A percentile compares a stretch with the other conserved stretches of the same genome.
Evolutionary conservation across 2,113 vertebrate genomes (phyloP).

Genomic region (Brachyhypopomus occidentalis): DNA sequence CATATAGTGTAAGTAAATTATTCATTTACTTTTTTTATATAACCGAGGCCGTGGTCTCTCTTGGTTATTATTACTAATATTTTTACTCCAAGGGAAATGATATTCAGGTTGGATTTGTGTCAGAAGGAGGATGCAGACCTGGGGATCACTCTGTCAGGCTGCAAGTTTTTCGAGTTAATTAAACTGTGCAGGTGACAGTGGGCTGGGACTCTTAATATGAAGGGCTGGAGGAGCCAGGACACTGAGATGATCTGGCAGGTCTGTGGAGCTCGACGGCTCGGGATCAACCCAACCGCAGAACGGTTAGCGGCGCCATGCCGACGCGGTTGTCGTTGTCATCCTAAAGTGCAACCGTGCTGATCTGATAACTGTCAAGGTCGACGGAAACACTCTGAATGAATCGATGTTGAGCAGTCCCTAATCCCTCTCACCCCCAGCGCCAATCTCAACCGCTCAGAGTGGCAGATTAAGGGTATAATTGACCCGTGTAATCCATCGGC

Average conservation of each 20-base stretch:
- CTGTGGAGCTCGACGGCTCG: conserved; percentile 58
- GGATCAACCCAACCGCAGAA: conserved; percentile 45
- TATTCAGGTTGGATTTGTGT: not conserved
- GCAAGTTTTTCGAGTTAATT: conserved; percentile 40
- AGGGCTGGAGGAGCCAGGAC: conserved; percentile 66
- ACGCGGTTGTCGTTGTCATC: conserved; percentile 81
- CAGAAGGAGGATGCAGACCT: too few species aligned
- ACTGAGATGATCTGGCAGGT: conserved; percentile 71
- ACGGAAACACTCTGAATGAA: conserved; percentile 92
- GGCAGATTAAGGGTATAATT: conserved; percentile 99
- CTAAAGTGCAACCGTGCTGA: conserved; percentile 84
- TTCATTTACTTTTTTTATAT: too few species aligned
- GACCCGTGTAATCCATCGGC: conserved; percentile 91
- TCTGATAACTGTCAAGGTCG: conserved; percentile 95
- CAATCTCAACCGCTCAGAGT: conserved; percentile 63
- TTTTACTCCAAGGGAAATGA: too few species aligned
- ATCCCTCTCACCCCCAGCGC: conserved; percentile 66
- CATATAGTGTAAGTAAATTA: too few species aligned
- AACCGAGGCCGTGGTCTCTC: too few species aligned
- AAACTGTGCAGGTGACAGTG: conserved; percentile 68
- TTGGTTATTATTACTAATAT: too few species aligned
- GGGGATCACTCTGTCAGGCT: too few species aligned
- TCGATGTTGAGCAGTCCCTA: conserved; percentile 76
- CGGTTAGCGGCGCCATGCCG: conserved; percentile 22
- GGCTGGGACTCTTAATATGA: conserved; percentile 58